These are phyloP conservation scores for Pristionchus pacificus DNA, from an alignment of 1,140 invertebrate species.

Conservation along the genomic window DNA sequence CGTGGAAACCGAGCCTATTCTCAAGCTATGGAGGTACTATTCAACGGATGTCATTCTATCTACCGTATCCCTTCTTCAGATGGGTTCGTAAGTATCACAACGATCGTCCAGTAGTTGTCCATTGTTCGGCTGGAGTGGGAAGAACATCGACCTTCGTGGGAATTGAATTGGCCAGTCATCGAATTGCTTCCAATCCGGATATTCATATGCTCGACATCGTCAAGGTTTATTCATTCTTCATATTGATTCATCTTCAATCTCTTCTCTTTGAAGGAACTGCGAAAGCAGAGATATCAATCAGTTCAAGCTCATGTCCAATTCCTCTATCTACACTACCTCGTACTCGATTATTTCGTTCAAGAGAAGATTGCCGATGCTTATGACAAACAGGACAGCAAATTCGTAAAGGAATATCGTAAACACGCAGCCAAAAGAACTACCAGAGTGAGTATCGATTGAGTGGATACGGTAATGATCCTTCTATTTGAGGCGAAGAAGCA, in stretches of 20 bases:
- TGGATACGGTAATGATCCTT: no score
- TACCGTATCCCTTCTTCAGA: background rate
- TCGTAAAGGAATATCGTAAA: no score
- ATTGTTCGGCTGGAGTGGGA: constrained; percentile 51
- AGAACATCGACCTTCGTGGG: constrained; percentile 40
- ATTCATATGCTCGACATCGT: constrained; percentile 5
- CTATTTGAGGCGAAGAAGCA: no score
- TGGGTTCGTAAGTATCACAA: background rate
- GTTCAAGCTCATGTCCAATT: background rate
- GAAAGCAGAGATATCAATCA: background rate
- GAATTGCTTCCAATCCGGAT: background rate
- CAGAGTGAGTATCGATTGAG: no score
- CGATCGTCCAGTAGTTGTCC: constrained; percentile 17
- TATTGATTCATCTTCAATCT: background rate
- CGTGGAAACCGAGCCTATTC: background rate
- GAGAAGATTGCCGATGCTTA: no score
- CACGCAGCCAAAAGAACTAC: no score
- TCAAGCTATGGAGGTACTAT: background rate
- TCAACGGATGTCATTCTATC: background rate
- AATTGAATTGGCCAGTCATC: constrained; percentile 15
- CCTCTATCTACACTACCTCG: background rate
- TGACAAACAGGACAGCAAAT: no score
- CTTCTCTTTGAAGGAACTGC: background rate
- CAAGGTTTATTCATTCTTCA: background rate
- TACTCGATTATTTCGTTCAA: background rate